These are phyloP conservation scores for Noctuana brunneofusca DNA, from an alignment of 2,888 invertebrate genomes.

Conservation along the genomic window DNA sequence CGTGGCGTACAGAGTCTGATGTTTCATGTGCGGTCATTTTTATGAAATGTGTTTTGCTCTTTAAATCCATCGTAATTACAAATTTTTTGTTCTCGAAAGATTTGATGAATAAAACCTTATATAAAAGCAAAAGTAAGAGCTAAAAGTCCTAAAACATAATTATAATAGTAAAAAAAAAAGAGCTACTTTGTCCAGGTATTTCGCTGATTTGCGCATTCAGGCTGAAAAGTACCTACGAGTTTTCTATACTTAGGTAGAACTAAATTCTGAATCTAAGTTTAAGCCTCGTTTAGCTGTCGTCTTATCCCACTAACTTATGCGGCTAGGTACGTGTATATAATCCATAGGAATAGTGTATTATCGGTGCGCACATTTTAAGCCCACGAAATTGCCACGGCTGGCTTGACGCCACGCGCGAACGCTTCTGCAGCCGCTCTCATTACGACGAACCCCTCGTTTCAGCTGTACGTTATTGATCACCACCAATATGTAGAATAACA, in stretches of 20 bases:
- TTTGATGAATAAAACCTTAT: not conserved
- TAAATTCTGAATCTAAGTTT: not conserved
- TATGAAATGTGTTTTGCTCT: not conserved
- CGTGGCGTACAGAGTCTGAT: slow-evolving; percentile 43
- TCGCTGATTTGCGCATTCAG: no score
- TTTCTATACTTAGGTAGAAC: no score
- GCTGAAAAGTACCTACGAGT: no score
- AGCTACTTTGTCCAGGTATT: no score
- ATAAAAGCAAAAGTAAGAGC: not conserved
- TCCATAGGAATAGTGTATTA: slow-evolving; percentile 27
- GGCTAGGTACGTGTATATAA: not conserved
- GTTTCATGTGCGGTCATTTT: slow-evolving; percentile 4
- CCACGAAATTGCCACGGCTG: slow-evolving; percentile 72
- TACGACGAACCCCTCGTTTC: slow-evolving; percentile 56
- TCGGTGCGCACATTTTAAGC: slow-evolving; percentile 49
- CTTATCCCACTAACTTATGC: not conserved
- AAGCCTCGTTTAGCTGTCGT: not conserved
- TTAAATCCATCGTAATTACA: not conserved
- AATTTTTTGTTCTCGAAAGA: not conserved
- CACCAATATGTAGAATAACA: slow-evolving; percentile 57
- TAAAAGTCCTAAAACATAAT: no score
- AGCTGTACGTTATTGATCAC: slow-evolving; percentile 64
- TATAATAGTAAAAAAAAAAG: no score
- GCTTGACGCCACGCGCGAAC: slow-evolving; percentile 71
- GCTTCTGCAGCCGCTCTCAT: slow-evolving; percentile 70